These are phyloP conservation scores for Regulus satrapa DNA, from an alignment of 2,113 vertebrate species.

Conservation along the genomic window DNA sequence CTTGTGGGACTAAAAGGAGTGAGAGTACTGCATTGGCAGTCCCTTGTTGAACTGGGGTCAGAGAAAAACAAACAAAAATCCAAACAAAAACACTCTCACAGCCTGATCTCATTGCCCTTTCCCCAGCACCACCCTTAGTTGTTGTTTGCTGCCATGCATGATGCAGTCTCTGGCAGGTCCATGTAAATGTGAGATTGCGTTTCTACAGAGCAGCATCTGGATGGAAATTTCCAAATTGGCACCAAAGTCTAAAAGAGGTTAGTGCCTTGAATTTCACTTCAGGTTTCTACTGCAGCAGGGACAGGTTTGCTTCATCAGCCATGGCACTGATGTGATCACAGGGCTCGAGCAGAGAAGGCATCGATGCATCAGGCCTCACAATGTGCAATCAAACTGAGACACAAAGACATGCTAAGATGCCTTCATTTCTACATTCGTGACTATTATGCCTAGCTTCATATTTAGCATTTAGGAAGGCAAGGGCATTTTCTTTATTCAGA, in stretches of 20 bases:
- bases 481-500: not conserved
- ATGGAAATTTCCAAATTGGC: not conserved
- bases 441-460: not conserved
- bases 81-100: not conserved
- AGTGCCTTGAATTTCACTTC: not conserved
- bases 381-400: not conserved
- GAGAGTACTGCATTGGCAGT: accelerated
- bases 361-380: not conserved
- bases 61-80: too few species aligned
- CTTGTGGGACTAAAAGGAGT: accelerated
- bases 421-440: not conserved
- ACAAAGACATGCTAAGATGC: not conserved
- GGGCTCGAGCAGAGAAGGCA: not conserved
- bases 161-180: not conserved
- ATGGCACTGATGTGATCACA: not conserved
- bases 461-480: not conserved
- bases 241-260: not conserved
- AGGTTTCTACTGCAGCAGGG: not conserved
- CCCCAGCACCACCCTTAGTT: not conserved
- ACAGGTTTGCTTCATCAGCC: not conserved
- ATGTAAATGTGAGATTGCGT: accelerated
- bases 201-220: not conserved
- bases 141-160: accelerated
- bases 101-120: not conserved
- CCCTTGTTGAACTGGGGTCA: not conserved